These are phyloP conservation scores for Sinosuthora webbiana DNA, from an alignment of 2,113 vertebrate species.

Conservation along the genomic window DNA sequence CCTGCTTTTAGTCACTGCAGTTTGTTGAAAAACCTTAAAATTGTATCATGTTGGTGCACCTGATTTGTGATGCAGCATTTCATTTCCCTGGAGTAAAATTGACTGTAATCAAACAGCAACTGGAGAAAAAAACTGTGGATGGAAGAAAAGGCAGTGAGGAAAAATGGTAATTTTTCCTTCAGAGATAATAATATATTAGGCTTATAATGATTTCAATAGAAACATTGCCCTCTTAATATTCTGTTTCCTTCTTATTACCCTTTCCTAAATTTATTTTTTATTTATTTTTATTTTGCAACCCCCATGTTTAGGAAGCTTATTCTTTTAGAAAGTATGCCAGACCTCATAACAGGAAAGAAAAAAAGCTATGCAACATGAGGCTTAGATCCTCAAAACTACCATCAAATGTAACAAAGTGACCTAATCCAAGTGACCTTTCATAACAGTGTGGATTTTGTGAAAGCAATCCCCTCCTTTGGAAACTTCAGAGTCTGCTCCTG, in stretches of 20 bases:
- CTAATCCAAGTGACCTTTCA: neutral
- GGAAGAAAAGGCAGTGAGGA: neutral
- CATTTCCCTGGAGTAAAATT: neutral
- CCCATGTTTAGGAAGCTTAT: neutral
- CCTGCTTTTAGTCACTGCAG: neutral
- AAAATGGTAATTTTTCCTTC: neutral
- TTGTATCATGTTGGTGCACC: neutral
- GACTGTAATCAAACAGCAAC: neutral
- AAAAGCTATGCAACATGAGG: neutral
- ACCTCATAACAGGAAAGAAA: neutral
- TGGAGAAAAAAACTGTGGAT: neutral
- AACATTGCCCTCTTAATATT: neutral
- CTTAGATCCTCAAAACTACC: neutral
- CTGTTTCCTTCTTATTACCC: neutral
- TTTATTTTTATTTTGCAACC: neutral
- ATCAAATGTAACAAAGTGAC: neutral
- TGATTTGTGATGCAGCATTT: neutral
- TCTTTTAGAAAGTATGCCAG: neutral
- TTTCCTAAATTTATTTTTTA: neutral
- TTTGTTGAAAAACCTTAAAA: neutral
- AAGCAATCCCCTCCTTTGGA: neutral
- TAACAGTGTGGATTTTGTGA: neutral
- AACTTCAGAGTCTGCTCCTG: neutral
- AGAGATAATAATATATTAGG: neutral
- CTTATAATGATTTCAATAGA: neutral